Percentiles rank a stretch among this genome's conserved stretches.
Evolutionary conservation across 2,888 invertebrate genomes (phyloP).

Genomic region (Nudaria mundana): DNA sequence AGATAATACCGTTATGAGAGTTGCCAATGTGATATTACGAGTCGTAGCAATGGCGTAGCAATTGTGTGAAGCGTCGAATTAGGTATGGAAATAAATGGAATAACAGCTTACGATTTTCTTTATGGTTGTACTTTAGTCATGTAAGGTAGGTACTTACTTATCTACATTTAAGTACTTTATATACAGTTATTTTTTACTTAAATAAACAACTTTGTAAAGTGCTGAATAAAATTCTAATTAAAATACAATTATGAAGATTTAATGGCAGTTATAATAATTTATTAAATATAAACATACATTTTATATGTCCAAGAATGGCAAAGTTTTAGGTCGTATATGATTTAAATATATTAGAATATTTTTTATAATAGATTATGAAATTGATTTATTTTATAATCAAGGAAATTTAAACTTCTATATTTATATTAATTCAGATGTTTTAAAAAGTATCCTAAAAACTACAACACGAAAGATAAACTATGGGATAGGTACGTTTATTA

Average conservation of each 20-base stretch:
- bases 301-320: conserved; percentile 9
- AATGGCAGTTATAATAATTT: conserved; percentile 11
- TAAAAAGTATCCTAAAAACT: too few species aligned
- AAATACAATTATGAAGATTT: conserved; percentile 18
- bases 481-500: too few species aligned
- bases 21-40: conserved; percentile 68
- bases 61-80: conserved; percentile 58
- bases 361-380: too few species aligned
- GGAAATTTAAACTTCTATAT: too few species aligned
- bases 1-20: conserved; percentile 73
- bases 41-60: conserved; percentile 59
- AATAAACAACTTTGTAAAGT: conserved; percentile 1
- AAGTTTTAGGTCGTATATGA: conserved; percentile 1
- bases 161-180: conserved; percentile 10
- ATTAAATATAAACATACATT: conserved; percentile 13
- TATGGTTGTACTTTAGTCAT: conserved; percentile 46
- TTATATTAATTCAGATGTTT: too few species aligned
- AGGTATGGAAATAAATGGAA: conserved; percentile 44
- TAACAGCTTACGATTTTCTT: conserved; percentile 66
- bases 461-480: too few species aligned
- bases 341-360: neutral
- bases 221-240: conserved; percentile 25
- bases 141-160: too few species aligned
- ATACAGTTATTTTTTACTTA: too few species aligned
- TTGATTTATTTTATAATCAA: too few species aligned